Percentiles rank a stretch among this genome's conserved stretches.
Evolutionary conservation across 1,140 invertebrate species (phyloP).

Genomic region (Apis florea): DNA sequence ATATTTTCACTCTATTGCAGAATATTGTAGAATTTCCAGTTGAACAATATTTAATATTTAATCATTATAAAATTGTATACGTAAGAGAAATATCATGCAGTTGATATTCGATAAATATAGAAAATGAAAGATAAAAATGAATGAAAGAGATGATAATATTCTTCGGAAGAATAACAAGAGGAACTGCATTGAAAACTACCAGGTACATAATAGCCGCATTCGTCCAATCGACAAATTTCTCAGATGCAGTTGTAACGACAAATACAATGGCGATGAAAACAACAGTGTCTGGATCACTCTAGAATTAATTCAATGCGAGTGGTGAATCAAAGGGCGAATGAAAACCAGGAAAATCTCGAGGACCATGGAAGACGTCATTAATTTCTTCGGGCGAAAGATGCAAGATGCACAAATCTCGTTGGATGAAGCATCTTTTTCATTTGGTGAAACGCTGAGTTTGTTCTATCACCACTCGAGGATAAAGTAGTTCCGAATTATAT

Average conservation of each 20-base stretch:
- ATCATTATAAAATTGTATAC: not conserved
- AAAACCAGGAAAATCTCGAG: conserved; percentile 4
- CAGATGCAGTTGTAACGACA: not conserved
- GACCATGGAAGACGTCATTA: conserved; percentile 22
- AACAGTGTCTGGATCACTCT: not conserved
- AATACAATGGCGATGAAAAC: not conserved
- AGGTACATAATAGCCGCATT: conserved; percentile 5
- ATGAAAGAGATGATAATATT: conserved; percentile 6
- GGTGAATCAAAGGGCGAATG: not conserved
- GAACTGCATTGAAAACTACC: conserved; percentile 1
- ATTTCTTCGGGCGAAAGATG: conserved; percentile 14
- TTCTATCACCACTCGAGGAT: conserved; percentile 34
- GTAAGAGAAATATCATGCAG: not conserved
- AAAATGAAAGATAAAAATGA: not conserved
- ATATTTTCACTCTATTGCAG: too few relatives aligned
- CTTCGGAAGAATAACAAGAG: not conserved
- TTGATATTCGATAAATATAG: not conserved
- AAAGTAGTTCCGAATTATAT: conserved; percentile 13
- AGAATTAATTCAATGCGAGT: conserved; percentile 30
- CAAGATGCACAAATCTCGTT: conserved; percentile 10
- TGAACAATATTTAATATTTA: not conserved
- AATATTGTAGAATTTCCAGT: not conserved
- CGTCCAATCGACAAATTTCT: conserved; percentile 32
- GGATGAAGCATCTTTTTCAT: conserved; percentile 14
- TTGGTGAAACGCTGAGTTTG: conserved; percentile 33